A percentile compares a stretch with the other conserved stretches of the same genome.
phyloP scores from a whole-genome alignment of 2,113 vertebrate species.

The Notarius quadriscutis region DNA sequence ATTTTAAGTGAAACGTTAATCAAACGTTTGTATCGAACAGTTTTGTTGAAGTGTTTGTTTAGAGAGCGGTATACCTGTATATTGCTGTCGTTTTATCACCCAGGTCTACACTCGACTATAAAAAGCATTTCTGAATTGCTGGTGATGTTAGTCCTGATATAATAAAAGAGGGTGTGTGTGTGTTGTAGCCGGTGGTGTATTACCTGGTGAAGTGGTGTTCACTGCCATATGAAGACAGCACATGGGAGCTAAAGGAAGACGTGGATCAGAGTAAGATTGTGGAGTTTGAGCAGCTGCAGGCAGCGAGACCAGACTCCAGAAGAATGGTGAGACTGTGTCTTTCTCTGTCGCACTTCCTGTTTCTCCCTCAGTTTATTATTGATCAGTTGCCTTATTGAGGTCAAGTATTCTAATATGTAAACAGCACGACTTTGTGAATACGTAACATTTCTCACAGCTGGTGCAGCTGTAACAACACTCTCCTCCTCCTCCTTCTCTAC shows the following conservation, averaged over 20 bases:
- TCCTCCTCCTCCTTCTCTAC: not conserved
- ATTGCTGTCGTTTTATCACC: not conserved
- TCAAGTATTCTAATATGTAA: not conserved
- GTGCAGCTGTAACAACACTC: not conserved
- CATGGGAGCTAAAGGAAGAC: conserved; percentile 97
- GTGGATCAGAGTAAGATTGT: conserved; percentile 97
- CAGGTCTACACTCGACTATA: not conserved
- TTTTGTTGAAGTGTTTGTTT: too few relatives aligned
- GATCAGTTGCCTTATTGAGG: not conserved
- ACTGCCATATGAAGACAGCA: conserved; percentile 97
- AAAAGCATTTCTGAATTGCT: not conserved
- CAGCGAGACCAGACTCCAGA: conserved; percentile 84
- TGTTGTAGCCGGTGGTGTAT: conserved; percentile 91
- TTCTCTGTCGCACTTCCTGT: not conserved
- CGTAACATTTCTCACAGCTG: not conserved
- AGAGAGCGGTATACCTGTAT: too few relatives aligned
- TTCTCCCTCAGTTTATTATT: not conserved
- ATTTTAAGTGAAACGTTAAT: too few relatives aligned
- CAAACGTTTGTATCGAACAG: too few relatives aligned
- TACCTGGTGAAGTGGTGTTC: conserved; percentile 99
- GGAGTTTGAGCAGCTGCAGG: conserved; percentile 97
- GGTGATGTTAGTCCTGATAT: conserved; percentile 25
- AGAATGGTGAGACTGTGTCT: conserved; percentile 78
- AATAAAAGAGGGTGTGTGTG: conserved; percentile 28
- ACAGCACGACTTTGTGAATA: not conserved